Base-by-base conservation (phyloP, 2,113 vertebrate species). In the Cavia aperea region DNA sequence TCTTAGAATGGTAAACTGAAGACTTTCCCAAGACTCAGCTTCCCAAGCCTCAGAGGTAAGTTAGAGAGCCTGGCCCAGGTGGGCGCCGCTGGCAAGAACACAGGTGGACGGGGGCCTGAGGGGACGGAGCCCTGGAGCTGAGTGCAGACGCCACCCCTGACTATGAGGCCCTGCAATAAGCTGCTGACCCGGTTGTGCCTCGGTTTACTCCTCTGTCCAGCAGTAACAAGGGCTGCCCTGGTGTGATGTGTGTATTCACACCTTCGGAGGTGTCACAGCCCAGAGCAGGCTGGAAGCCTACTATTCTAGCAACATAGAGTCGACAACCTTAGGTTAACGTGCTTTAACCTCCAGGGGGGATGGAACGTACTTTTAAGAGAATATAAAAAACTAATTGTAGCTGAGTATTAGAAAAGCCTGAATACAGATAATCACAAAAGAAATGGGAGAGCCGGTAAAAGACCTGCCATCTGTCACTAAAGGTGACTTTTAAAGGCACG, bases 41-140 rank as follows among this genome's bases (percentile, higher is more conserved):
- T 54, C 9, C 58, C 39, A 39, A 39, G 39, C 39, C 39, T 39
- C 39, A 39, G 39, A 39, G 39, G 39, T 39, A 39, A 39, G 39
- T 18, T 1, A 43, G 82, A 21, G 83, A 15, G 51, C 36, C 0
- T 0, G 5, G 49, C 24, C 15, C 1, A 1, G 36, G 72, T 0
- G 62, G 23, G 46, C 56, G 13, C 1, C 4, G 9, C 68, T 24
- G 54, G 56, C 62, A 16, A 62, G 54, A 36, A 70, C 39, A 10
- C 1, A 2, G 88, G 54, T 21, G 31, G 7, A 0, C 4, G 29
- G 1, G 5, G 10, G 9, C 8, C 1, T 0, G 19, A 58, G 70
- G 49, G 36, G 58, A 54, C 0, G 19, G 12, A 15, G 54, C 9
- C n/a, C 51, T 2, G 31, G 5, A n/a, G 14, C 49, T 13, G 84